Conservation (phyloP, 2,888 invertebrate genomes). For the Caenorhabditis uteleia region DNA sequence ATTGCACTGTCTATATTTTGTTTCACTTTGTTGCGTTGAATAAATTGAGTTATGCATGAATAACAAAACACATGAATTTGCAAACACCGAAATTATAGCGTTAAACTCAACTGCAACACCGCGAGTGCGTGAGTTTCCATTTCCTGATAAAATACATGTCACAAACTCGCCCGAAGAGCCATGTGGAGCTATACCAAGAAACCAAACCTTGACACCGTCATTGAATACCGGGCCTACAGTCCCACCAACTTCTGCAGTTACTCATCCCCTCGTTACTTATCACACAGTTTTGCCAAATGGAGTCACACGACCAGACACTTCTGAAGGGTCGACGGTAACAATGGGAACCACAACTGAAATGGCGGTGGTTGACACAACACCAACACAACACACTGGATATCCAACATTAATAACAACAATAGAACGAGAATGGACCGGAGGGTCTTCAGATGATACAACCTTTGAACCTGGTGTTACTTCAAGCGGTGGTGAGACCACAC, state of each 20-base stretch:
- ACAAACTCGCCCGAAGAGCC: constrained; percentile 5
- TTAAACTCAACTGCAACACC: neutral
- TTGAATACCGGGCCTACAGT: neutral
- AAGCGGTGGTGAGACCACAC: too few relatives aligned
- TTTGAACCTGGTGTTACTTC: too few relatives aligned
- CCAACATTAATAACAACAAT: neutral
- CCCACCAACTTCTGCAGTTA: neutral
- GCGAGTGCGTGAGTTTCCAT: too few relatives aligned
- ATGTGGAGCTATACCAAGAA: neutral
- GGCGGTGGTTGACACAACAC: neutral
- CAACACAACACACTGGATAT: neutral
- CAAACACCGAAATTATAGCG: too few relatives aligned
- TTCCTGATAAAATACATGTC: constrained; percentile 2
- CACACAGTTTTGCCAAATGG: neutral
- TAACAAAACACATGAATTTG: too few relatives aligned
- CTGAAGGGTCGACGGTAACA: too few relatives aligned
- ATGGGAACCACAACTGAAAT: neutral
- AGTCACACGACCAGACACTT: neutral
- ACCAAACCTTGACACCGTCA: neutral
- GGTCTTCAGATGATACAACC: too few relatives aligned
- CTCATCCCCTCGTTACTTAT: constrained; percentile 1
- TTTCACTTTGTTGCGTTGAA: too few relatives aligned
- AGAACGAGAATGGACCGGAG: too few relatives aligned
- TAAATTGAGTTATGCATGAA: too few relatives aligned
- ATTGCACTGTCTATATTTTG: too few relatives aligned